Percentiles rank a stretch among this genome's conserved stretches.
Evolutionary conservation across 2,797 vertebrate species (phyloP).

Genomic region (Acanthiza pusilla): DNA sequence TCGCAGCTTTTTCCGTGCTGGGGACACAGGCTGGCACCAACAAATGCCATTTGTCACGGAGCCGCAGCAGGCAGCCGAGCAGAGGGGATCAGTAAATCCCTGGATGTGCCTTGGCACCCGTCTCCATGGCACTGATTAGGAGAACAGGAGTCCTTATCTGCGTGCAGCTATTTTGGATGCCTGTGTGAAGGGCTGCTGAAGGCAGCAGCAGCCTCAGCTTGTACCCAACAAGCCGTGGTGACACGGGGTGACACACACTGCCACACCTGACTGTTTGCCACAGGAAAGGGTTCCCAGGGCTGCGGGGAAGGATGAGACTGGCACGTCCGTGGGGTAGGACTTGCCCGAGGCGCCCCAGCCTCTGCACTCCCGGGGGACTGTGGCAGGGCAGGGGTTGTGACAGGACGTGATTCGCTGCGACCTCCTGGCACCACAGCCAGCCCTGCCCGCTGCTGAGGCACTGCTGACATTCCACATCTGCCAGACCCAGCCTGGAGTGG

Average conservation of each 20-base stretch:
- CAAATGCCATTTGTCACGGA: not conserved
- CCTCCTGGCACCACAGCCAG: not conserved
- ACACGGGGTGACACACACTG: not conserved
- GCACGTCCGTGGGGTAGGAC: not conserved
- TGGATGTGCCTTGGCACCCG: not conserved
- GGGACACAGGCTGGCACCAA: not conserved
- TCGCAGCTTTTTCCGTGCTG: fast-evolving
- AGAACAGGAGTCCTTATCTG: not conserved
- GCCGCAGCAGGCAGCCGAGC: not conserved
- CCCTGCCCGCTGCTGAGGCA: not conserved
- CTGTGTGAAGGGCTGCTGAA: not conserved
- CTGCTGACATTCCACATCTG: not conserved
- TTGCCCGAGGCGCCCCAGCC: not conserved
- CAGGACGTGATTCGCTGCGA: fast-evolving
- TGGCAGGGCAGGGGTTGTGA: not conserved
- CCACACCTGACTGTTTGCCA: not conserved
- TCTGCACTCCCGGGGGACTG: not conserved
- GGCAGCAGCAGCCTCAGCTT: not conserved
- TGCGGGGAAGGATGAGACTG: not conserved
- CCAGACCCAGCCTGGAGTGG: not conserved
- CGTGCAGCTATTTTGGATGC: not conserved
- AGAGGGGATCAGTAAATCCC: not conserved
- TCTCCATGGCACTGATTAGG: not conserved
- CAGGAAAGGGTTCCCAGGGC: not conserved
- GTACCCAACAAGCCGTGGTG: fast-evolving